Conservation (phyloP, 2,888 invertebrate species). For the Pachliopta kotzebuea region DNA sequence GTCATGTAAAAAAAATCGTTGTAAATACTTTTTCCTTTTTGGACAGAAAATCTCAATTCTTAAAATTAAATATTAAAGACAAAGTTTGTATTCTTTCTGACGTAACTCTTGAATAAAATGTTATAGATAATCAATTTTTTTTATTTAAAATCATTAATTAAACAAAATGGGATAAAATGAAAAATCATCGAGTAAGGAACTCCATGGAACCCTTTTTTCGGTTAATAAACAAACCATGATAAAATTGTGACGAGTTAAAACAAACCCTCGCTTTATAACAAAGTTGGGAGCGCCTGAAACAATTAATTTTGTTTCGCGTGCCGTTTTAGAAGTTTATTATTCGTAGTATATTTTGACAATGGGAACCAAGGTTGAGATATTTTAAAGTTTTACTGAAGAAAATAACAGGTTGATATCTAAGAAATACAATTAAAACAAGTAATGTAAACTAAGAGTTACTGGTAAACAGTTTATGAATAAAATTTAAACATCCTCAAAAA, state of each 20-base stretch:
- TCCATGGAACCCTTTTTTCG: conserved; percentile 20
- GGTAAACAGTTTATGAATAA: no score
- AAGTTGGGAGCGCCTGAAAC: conserved; percentile 33
- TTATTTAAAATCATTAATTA: not conserved
- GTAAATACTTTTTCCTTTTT: no score
- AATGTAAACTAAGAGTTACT: no score
- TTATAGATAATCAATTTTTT: not conserved
- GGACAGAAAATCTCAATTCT: no score
- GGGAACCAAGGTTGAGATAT: not conserved
- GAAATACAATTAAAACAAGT: no score
- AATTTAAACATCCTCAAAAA: no score
- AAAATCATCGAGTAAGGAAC: conserved; percentile 22
- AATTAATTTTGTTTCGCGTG: conserved; percentile 38
- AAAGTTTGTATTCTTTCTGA: no score
- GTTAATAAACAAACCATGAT: conserved; percentile 37
- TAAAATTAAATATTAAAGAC: no score
- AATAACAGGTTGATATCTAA: not conserved
- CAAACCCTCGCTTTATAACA: conserved; percentile 37
- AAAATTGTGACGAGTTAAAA: conserved; percentile 38
- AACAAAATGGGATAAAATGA: not conserved
- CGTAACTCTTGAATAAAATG: no score
- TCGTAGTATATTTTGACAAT: conserved; percentile 27
- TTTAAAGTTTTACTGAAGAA: not conserved
- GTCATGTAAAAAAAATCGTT: no score
- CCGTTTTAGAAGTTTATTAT: conserved; percentile 35